Evolutionary conservation across 2,888 invertebrate species (phyloP).

Genomic region (Dolichopus griseipennis): DNA sequence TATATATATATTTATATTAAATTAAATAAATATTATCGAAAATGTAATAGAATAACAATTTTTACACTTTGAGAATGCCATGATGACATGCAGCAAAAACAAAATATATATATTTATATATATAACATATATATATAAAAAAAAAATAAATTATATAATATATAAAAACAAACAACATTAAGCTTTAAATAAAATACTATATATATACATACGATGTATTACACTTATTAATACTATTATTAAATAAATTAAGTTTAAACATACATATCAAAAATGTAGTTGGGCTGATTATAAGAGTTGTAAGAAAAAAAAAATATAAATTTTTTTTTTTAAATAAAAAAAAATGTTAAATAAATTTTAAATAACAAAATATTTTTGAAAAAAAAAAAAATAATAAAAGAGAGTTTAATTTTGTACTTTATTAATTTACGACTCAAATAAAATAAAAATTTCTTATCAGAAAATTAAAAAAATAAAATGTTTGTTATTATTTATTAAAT

Average conservation of each 20-base stretch:
- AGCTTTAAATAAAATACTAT: not conserved
- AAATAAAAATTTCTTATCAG: not conserved
- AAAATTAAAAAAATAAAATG: not conserved
- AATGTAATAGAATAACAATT: not conserved
- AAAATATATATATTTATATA: too few species aligned
- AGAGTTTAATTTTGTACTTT: not conserved
- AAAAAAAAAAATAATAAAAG: not conserved
- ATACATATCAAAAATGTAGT: not conserved
- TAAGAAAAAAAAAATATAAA: not conserved
- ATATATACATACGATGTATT: not conserved
- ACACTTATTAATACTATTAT: not conserved
- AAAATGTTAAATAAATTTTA: not conserved
- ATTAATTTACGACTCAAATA: not conserved
- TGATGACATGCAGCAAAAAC: not conserved
- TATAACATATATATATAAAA: too few species aligned
- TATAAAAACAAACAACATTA: not conserved
- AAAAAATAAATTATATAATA: not conserved
- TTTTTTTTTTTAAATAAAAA: not conserved
- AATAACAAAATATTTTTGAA: not conserved
- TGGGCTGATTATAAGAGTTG: constrained; percentile 2
- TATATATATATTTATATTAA: too few species aligned
- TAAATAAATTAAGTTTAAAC: not conserved
- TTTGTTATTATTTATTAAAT: not conserved
- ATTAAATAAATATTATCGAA: too few species aligned
- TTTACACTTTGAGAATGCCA: not conserved